These are phyloP conservation scores for Nilaparvata lugens DNA, from an alignment of 1,140 invertebrate species.

Conservation along the genomic window DNA sequence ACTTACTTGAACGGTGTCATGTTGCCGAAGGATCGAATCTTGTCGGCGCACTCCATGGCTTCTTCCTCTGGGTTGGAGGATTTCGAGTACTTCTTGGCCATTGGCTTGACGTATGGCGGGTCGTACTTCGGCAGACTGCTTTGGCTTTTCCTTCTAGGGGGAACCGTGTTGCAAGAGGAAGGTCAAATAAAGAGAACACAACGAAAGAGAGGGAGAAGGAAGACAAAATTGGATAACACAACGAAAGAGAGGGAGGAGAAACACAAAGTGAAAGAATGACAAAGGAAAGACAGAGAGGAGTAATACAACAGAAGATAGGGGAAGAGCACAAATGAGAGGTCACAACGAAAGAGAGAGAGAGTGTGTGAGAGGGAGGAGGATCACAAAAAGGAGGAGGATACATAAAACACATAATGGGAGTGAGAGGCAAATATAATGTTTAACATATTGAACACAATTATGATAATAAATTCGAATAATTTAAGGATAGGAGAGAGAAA, in stretches of 20 bases:
- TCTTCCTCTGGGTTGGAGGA: constrained; percentile 59
- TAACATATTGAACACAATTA: no score
- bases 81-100: constrained; percentile 56
- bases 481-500: no score
- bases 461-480: no score
- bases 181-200: constrained; percentile 20
- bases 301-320: constrained; percentile 17
- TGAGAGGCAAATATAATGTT: no score
- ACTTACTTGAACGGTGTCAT: constrained; percentile 73
- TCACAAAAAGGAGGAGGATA: no score
- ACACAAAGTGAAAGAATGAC: background rate
- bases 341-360: background rate
- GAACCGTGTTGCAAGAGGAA: constrained; percentile 14
- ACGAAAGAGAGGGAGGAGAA: background rate
- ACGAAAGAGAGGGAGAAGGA: constrained; percentile 20
- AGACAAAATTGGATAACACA: background rate
- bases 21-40: constrained; percentile 66
- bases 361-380: no score
- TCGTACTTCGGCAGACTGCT: constrained; percentile 79
- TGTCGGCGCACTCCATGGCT: constrained; percentile 63
- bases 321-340: constrained; percentile 16
- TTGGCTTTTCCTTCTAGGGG: constrained; percentile 71
- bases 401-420: no score
- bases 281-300: background rate
- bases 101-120: constrained; percentile 70